Base-by-base conservation (phyloP, 2,113 vertebrate species). In the Ammodytes marinus region DNA sequence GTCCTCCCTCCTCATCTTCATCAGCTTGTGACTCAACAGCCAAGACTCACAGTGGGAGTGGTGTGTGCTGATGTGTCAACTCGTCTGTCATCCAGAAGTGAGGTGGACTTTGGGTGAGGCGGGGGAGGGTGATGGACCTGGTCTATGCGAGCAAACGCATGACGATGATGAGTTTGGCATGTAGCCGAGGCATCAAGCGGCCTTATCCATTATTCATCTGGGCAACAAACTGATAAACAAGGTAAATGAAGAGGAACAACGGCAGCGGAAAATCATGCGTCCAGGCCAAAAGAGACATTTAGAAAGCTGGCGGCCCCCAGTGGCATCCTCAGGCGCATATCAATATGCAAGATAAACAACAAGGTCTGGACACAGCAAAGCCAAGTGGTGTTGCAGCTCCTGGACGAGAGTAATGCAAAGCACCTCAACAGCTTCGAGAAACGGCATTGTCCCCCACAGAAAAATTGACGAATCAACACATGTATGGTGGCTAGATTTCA, bases 181-280 rank as follows among this genome's bases (percentile, higher is more conserved):
- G 90, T 88, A 84, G 78, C 91, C 82, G 43, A 80, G 81, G 84
- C 86, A 90, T 89, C 79, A 39, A 88, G 81, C 71, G 8, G 52
- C 75, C 80, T 94, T 90, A 93, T 94, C 90, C 90, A 93, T 95
- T 90, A 95, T 93, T 94, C 89, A 94, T 87, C 74, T 66, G 74
- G 74, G 83, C 78, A 90, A 88, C 84, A 90, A 90, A 89, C 81
- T 92, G 92, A 90, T 93, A 92, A 93, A 95, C 80, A 84, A 89
- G 88, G 86, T 91, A 89, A 92, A 93, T 90, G 86, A 91, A 91
- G 85, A 89, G 88, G 86, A 92, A 93, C 86, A 88, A 86, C 72
- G n/a, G 73, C 61, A 69, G 77, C 4, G 55, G 27, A 85, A 86
- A 88, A 82, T 70, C 76, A 78, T 64, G 83, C 69, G 54, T 74